Percentiles rank a stretch among this genome's conserved stretches.
Conservation (phyloP, 2,113 vertebrate species). For the Carassius carassius region DNA sequence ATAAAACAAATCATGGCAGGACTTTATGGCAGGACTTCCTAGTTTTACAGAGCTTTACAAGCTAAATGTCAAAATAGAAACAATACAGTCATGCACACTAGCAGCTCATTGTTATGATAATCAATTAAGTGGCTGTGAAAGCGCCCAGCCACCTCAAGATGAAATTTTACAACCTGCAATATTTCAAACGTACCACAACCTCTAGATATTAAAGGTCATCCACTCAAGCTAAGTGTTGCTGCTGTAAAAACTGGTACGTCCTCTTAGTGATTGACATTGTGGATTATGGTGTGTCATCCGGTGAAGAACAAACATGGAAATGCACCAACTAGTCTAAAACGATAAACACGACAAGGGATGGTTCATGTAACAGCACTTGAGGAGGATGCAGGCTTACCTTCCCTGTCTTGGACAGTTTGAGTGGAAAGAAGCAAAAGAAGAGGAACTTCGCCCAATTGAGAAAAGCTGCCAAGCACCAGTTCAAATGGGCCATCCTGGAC, state of each 20-base stretch:
- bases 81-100: neutral
- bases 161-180: constrained; percentile 15
- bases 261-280: neutral
- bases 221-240: constrained; percentile 5
- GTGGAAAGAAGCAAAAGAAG: constrained; percentile 81
- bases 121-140: constrained; percentile 29
- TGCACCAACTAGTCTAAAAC: neutral
- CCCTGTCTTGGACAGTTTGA: constrained; percentile 63
- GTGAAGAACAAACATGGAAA: neutral
- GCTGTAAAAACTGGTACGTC: neutral
- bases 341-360: neutral
- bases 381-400: constrained; percentile 66
- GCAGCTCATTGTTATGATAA: constrained; percentile 23
- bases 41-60: neutral
- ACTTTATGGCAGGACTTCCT: neutral
- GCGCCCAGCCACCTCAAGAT: neutral
- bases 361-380: neutral
- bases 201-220: neutral
- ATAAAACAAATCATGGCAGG: too few species aligned
- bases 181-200: constrained; percentile 25
- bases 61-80: constrained; percentile 2
- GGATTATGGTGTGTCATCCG: neutral
- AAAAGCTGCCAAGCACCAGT: constrained; percentile 80
- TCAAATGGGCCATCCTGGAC: constrained; percentile 76
- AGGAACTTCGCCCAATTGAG: constrained; percentile 82